Evolutionary conservation across 2,797 vertebrate genomes (phyloP).

Genomic region (Crenichthys baileyi): DNA sequence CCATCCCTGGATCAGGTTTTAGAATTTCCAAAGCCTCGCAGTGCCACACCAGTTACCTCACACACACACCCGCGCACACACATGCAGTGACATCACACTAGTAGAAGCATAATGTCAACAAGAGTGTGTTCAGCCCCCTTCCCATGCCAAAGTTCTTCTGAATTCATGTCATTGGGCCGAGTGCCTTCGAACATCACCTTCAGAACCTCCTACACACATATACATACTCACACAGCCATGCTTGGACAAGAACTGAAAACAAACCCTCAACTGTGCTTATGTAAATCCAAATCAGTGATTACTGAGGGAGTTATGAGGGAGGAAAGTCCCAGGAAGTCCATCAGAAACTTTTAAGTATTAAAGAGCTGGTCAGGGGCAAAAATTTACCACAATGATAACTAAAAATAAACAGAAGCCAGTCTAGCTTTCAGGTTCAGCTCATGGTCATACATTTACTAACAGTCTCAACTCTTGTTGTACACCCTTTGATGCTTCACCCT

Average conservation of each 20-base stretch:
- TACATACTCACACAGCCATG: constrained; percentile 11
- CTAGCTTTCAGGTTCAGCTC: constrained; percentile 28
- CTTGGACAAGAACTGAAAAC: constrained; percentile 26
- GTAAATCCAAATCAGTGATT: constrained; percentile 22
- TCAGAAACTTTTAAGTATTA: constrained; percentile 21
- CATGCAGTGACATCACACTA: constrained; percentile 18
- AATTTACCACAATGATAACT: constrained; percentile 23
- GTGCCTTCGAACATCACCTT: constrained; percentile 29
- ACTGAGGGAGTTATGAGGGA: constrained; percentile 4
- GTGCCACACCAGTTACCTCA: constrained; percentile 16
- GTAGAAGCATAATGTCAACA: constrained; percentile 36
- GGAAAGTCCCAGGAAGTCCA: constrained; percentile 61
- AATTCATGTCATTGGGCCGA: constrained; percentile 39
- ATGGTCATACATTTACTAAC: constrained; percentile 9
- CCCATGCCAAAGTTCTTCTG: constrained; percentile 48
- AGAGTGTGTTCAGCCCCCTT: constrained; percentile 68
- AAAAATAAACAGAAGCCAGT: constrained; percentile 34
- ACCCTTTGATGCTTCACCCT: constrained; percentile 8
- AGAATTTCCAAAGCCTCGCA: constrained; percentile 45
- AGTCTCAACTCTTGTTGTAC: constrained; percentile 8
- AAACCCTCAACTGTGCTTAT: constrained; percentile 17
- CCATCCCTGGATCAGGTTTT: constrained; percentile 37
- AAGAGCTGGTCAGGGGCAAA: constrained; percentile 26
- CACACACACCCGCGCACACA: constrained; percentile 37
- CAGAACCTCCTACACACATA: constrained; percentile 27